Percentiles rank a stretch among this genome's conserved stretches.
phyloP scores from a whole-genome alignment of 1,140 invertebrate genomes.

The Rhagoletis pomonella region DNA sequence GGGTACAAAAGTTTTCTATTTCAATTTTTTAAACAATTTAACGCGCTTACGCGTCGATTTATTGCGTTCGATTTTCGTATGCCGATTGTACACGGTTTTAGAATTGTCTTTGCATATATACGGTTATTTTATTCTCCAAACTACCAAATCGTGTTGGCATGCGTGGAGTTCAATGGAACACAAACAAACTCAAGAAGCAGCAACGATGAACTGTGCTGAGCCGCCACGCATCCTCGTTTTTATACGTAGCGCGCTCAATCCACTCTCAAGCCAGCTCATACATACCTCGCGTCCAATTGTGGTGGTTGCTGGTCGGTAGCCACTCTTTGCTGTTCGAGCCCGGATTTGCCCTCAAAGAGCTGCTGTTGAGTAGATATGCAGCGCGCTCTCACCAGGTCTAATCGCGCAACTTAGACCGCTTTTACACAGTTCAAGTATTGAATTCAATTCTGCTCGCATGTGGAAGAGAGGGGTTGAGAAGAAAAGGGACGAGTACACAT shows the following conservation, averaged over 20 bases:
- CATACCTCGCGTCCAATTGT: neutral
- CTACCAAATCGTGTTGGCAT: neutral
- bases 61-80: slow-evolving; percentile 6
- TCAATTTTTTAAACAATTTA: neutral
- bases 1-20: neutral
- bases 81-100: slow-evolving; percentile 18
- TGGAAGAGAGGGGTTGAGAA: too few relatives aligned
- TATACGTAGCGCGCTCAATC: slow-evolving; percentile 55
- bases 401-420: neutral
- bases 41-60: slow-evolving; percentile 9
- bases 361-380: neutral
- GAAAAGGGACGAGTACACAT: too few relatives aligned
- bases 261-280: slow-evolving; percentile 22
- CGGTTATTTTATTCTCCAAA: neutral
- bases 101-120: neutral
- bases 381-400: neutral
- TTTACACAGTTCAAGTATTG: too few relatives aligned
- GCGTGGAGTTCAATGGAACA: slow-evolving; percentile 16
- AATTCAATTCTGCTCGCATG: too few relatives aligned
- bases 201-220: slow-evolving; percentile 59
- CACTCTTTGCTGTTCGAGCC: slow-evolving; percentile 5
- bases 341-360: slow-evolving; percentile 18
- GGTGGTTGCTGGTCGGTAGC: neutral
- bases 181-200: slow-evolving; percentile 54
- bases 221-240: slow-evolving; percentile 36